These are phyloP conservation scores for Adrianichthys oophorus DNA, from an alignment of 2,797 vertebrate species.

Conservation along the genomic window DNA sequence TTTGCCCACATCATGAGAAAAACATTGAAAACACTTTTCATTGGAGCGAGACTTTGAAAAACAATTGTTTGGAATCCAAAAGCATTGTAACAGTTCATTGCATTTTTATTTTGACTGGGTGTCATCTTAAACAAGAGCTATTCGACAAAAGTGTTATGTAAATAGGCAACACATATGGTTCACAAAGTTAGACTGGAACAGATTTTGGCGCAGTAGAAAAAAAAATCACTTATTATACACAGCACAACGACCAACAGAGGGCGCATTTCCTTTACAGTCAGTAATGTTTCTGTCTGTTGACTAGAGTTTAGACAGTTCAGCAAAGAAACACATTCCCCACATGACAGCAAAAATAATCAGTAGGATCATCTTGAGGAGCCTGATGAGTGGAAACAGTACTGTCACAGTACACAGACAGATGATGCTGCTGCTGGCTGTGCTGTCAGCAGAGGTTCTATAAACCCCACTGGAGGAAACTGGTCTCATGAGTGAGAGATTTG, in stretches of 20 bases:
- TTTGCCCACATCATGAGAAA: too few relatives aligned
- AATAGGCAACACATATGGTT: too few relatives aligned
- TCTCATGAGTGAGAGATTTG: not conserved
- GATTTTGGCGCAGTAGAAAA: too few relatives aligned
- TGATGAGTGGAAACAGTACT: conserved; percentile 17
- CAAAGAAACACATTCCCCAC: conserved; percentile 4
- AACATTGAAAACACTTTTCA: too few relatives aligned
- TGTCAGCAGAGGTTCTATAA: not conserved
- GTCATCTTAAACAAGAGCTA: too few relatives aligned
- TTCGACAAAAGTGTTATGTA: too few relatives aligned
- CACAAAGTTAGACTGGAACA: too few relatives aligned
- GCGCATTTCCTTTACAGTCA: not conserved
- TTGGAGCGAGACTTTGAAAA: too few relatives aligned
- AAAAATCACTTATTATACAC: too few relatives aligned
- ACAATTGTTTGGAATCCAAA: too few relatives aligned
- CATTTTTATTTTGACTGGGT: too few relatives aligned
- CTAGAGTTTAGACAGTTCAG: not conserved
- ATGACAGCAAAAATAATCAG: conserved; percentile 10
- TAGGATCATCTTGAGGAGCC: not conserved
- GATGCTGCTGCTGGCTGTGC: not conserved
- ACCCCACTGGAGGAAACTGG: not conserved
- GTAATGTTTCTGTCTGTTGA: not conserved
- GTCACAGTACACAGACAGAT: conserved; percentile 1
- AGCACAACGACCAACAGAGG: conserved; percentile 2
- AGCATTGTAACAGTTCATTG: too few relatives aligned